phyloP scores from a whole-genome alignment of 2,888 invertebrate species.

The Cyaniris semiargus region DNA sequence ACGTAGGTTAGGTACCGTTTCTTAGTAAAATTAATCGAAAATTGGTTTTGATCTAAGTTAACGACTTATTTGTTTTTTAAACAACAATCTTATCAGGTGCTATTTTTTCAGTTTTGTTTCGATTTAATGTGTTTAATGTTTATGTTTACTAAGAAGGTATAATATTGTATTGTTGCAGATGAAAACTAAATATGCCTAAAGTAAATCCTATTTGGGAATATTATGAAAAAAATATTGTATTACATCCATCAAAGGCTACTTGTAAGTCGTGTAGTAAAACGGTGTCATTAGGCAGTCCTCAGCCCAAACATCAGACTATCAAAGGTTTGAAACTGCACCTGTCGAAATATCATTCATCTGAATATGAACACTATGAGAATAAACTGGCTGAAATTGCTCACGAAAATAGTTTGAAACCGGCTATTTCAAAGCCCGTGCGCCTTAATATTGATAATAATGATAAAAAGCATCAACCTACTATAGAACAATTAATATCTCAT shows the following conservation, averaged over 20 bases:
- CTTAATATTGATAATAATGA: constrained; percentile 26
- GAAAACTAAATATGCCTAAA: too few species aligned
- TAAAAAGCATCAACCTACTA: constrained; percentile 33
- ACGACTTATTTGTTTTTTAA: too few species aligned
- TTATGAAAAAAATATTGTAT: constrained; percentile 32
- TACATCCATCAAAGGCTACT: constrained; percentile 29
- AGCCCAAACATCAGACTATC: constrained; percentile 32
- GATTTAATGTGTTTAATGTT: too few species aligned
- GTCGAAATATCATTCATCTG: constrained; percentile 33
- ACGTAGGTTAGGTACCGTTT: too few species aligned
- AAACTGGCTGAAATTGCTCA: constrained; percentile 34
- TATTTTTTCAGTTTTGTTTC: too few species aligned
- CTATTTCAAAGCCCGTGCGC: not conserved
- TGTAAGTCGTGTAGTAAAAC: constrained; percentile 34
- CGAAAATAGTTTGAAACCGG: constrained; percentile 29
- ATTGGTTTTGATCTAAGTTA: too few species aligned
- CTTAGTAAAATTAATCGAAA: too few species aligned
- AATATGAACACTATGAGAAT: constrained; percentile 32
- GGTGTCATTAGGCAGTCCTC: constrained; percentile 33
- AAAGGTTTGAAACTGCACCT: constrained; percentile 33
- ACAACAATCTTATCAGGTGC: too few species aligned
- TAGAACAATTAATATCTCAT: constrained; percentile 29
- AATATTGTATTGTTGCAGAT: too few species aligned
- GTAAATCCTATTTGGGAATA: constrained; percentile 33
- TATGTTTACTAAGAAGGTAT: too few species aligned